These are phyloP conservation scores for Gambusia yucatana DNA, from an alignment of 2,797 vertebrate species.

Conservation along the genomic window DNA sequence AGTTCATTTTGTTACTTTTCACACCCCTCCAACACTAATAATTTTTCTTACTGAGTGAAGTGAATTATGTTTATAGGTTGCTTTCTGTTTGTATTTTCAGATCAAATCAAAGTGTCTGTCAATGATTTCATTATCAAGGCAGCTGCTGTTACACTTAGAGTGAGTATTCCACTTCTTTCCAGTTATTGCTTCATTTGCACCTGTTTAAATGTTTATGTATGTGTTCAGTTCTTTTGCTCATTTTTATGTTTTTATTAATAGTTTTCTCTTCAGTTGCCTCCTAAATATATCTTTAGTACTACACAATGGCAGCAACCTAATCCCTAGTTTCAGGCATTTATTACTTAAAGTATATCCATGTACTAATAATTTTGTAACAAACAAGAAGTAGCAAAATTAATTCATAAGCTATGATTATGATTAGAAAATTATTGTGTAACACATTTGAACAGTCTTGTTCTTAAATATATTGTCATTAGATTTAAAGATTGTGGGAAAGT, in stretches of 20 bases:
- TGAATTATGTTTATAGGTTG: constrained; percentile 17
- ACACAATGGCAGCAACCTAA: neutral
- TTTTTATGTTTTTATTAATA: neutral
- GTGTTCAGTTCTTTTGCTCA: neutral
- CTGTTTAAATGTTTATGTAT: neutral
- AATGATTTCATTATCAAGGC: constrained; percentile 99
- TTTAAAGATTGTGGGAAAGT: neutral
- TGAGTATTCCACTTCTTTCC: constrained; percentile 77
- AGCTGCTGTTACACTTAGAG: constrained; percentile 91
- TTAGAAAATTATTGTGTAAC: neutral
- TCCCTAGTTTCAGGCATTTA: neutral
- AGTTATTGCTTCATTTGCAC: neutral
- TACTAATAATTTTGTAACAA: neutral
- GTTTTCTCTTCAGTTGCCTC: neutral
- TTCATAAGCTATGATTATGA: neutral
- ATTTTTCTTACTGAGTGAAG: neutral
- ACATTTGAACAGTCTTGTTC: neutral
- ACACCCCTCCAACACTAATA: neutral
- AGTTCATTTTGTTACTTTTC: neutral
- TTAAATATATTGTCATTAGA: neutral
- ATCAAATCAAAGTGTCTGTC: constrained; percentile 94
- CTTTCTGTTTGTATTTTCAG: constrained; percentile 74
- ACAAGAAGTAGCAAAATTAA: no score
- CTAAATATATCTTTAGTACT: neutral
- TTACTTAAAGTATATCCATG: neutral